Evolutionary conservation across 2,888 invertebrate species (phyloP), one percentile per base, ranked within the genome.

Genomic region (Lycia hirtaria): DNA sequence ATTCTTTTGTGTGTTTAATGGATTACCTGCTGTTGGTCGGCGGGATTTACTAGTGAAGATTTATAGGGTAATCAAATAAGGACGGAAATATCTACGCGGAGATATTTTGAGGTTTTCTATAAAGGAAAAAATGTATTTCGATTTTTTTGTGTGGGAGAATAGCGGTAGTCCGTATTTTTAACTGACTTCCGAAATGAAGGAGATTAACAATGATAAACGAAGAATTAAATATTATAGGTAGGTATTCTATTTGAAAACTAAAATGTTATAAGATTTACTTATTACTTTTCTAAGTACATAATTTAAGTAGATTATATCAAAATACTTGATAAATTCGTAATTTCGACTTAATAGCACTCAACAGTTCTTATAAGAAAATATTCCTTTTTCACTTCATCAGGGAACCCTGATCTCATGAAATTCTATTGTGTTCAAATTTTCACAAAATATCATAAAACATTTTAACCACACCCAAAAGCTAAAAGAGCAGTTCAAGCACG

Each of bases 401-500:
- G 26, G 17, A 15, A 28, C 26, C 4, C 15, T 26, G 15, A 10
- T 26, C 7, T 17, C 7, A 41, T 28, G n/a, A 41, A 41, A 26
- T 26, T 15, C n/a, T 26, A 24, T 35, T 35, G 47, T 35, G 22
- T 10, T 7, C 2, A 15, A 26, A 14, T 20, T 32, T 30, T 20
- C 14, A 50, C 40, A 54, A 37, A 54, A 40, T 12, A 32, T 33
- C 12, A 12, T 30, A 43, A 44, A 56, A 30, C 50, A 47, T 57
- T 57, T 52, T 41, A 47, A 19, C 22, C 32, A 38, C 14, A 32
- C 28, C 52, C 28, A 57, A 52, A 41, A 33, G 20, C 33, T 19
- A 47, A 47, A 53, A 48, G 57, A 58, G 43, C 57, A 58, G 48
- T 48, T 58, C 41, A 32, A 52, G 57, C 22, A 35, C 26, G 48